These are phyloP conservation scores for Diachasmimorpha longicaudata DNA, from an alignment of 1,140 invertebrate species.

Conservation along the genomic window DNA sequence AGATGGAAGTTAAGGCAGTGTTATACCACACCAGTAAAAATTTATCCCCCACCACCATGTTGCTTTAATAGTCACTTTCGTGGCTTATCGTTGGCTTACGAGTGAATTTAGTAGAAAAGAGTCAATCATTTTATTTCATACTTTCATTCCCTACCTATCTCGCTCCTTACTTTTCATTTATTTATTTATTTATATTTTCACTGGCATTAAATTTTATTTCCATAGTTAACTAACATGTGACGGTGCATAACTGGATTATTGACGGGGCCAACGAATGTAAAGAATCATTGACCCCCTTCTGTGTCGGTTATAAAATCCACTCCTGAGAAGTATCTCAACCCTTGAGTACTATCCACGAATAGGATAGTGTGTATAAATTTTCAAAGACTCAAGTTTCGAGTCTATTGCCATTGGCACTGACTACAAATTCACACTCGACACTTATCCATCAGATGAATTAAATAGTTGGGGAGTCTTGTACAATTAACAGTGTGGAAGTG, in stretches of 20 bases:
- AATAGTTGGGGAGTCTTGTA: background rate
- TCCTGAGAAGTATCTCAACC: background rate
- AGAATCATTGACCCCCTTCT: background rate
- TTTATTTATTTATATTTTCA: background rate
- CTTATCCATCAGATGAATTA: background rate
- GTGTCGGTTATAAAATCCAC: background rate
- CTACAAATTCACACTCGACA: background rate
- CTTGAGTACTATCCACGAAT: background rate
- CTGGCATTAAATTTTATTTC: background rate
- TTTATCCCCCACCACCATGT: constrained; percentile 14
- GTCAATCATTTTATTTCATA: constrained; percentile 11
- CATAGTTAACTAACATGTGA: background rate
- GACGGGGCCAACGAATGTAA: background rate
- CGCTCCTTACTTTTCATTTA: background rate
- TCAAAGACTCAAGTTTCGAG: background rate
- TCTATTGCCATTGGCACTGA: background rate
- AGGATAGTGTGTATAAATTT: background rate
- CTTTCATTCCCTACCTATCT: background rate
- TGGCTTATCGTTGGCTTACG: constrained; percentile 7
- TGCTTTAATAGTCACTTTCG: constrained; percentile 19
- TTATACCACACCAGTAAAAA: constrained; percentile 25
- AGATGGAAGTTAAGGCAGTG: constrained; percentile 29
- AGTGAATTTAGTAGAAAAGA: background rate
- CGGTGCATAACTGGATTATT: background rate
- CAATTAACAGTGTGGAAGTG: background rate